Evolutionary conservation across 2,888 invertebrate genomes (phyloP).

Genomic region (Drosophila emarginata): DNA sequence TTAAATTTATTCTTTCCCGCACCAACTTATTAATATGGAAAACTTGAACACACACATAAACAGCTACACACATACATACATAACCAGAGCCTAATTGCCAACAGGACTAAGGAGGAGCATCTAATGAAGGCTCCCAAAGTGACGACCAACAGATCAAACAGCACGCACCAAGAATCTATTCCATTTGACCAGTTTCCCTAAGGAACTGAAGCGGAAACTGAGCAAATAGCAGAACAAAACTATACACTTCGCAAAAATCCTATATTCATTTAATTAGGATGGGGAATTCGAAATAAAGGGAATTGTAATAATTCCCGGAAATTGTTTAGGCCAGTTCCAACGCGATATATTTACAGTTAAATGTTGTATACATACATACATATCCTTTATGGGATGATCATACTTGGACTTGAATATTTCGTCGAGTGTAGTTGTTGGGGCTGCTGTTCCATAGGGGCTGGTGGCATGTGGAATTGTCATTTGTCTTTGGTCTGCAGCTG

Average conservation of each 20-base stretch:
- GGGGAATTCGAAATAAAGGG: not conserved
- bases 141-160: slow-evolving; percentile 44
- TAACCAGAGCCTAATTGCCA: not conserved
- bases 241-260: not conserved
- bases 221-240: slow-evolving; percentile 26
- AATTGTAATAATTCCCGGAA: not conserved
- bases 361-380: no score
- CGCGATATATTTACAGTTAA: no score
- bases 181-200: slow-evolving; percentile 26
- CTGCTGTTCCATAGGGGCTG: not conserved
- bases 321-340: not conserved
- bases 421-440: not conserved
- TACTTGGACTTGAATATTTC: not conserved
- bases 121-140: slow-evolving; percentile 64
- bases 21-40: not conserved
- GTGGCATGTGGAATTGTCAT: slow-evolving; percentile 63
- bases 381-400: no score
- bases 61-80: not conserved
- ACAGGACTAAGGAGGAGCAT: slow-evolving; percentile 3
- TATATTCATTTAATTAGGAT: no score
- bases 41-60: not conserved
- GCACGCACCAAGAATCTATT: slow-evolving; percentile 41
- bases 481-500: slow-evolving; percentile 55
- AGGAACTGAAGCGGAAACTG: slow-evolving; percentile 40
- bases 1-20: not conserved